Base-by-base conservation (phyloP, 2,797 vertebrate species). In the Hapalemur alaotrensis region DNA sequence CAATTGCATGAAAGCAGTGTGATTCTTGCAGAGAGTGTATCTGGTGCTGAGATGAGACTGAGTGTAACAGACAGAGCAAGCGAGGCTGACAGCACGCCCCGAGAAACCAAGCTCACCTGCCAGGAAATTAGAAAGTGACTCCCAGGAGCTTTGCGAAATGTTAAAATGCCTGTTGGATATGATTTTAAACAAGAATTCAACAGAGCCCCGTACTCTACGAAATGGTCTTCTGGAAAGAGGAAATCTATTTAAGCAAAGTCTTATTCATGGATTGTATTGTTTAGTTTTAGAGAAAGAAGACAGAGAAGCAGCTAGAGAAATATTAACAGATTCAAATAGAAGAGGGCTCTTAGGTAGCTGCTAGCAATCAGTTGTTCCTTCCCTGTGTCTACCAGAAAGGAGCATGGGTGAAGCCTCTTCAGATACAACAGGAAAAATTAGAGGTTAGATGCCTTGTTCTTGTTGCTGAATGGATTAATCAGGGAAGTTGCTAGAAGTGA, bases 61-160 rank as follows among this genome's bases (percentile, higher is more conserved):
- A 43, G 28, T 79, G 23, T 91, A 83, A 89, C 25, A 90, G 85
- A 86, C 43, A 54, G 82, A 6, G 22, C 48, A 48, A 87, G 83
- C 25, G 69, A 80, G 52, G 52, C 30, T 15, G 30, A 73, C 48
- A 38, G 67, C 35, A 15, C 38, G 48, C n/a, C 61, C 54, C 15
- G 38, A 90, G 75, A 95, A 84, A 80, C 46, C 73, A 89, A 89
- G 65, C 65, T 80, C 89, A 78, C 88, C 73, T 89, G 52, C 88
- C 65, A 96, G 90, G 52, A 96, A 93, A 89, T 91, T 91, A 80
- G 73, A 87, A 91, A 85, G 61, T 52, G 52, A 72, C 38, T 95
- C 90, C 92, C 67, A 50, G 54, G 90, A 92, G 78, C 28, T 93
- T 86, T 91, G 35, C 48, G 80, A n/a, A 82, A 89, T 57, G 85